Base-by-base conservation (phyloP, 2,888 invertebrate genomes). In the Zygothrica quintamaculata region DNA sequence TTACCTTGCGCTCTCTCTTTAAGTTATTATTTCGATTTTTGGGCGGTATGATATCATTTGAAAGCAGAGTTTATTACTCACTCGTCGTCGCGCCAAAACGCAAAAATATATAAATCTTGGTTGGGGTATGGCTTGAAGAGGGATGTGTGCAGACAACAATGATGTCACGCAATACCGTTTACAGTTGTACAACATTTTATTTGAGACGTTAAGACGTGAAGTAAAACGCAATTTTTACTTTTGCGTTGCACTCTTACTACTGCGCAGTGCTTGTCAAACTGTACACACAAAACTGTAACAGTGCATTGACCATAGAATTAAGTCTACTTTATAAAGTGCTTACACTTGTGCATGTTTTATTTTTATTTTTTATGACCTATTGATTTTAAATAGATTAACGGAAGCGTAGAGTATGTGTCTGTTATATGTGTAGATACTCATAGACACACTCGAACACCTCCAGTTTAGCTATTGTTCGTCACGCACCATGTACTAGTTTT, bases 1-100 rank as follows among this genome's bases (percentile, higher is more conserved):
- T 26, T 16, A 9, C 22, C n/a, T 33, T 7, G 12, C 43, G 33
- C 18, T 16, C 33, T 26, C 11, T 1, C 25, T 2, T 8, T 50
- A 2, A 43, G 39, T 18, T 40, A n/a, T 52, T 70, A 3, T 1
- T 18, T 18, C n/a, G 39, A 39, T 18, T 25, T 37, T 72, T 59
- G 59, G 72, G 15, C 34, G 39, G 67, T 56, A 69, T 81, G 80
- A 81, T 81, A 82, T 81, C 80, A 81, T 77, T 76, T 62, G 40
- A 72, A n/a, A 74, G 73, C 73, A 57, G 31, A 70, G 73, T 73
- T 74, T 60, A 55, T 82, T 82, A 77, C 71, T 80, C 80, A 82
- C 52, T 56, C 59, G 11, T 9, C 33, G 46, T 56, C 77, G 67
- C 77, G 75, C 80, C 77, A 79, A 80, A 72, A 50, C 43, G 43